Evolutionary conservation across 1,140 invertebrate species (phyloP), one percentile per base, ranked within the genome.

Genomic region (Rhyzopertha dominica): DNA sequence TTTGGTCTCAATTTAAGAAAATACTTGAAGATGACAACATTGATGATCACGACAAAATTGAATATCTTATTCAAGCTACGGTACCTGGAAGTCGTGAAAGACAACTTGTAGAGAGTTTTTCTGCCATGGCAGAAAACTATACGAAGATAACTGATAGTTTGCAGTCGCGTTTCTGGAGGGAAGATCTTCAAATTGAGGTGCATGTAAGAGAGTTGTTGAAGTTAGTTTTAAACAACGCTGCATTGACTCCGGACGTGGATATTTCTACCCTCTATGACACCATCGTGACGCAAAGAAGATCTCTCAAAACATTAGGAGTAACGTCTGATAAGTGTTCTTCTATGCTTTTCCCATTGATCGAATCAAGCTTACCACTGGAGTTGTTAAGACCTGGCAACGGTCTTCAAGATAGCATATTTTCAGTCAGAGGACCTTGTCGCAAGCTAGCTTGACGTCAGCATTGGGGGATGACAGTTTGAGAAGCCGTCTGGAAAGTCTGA

Each of bases 341-440:
- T 7, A 61, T 68, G 47, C 36, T 68, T 1, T 68, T 59, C 36
- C 65, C 63, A 0, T 36, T 68, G 5, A 61, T 69, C 1, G 67
- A 70, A 31, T 65, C 63, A 4, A 57, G 53, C 9, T 38, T 63
- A 4, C 56, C 59, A 1, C 50, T 63, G 25, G 62, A 67, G 12
- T 29, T 61, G 10, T 14, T 66, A 9, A 29, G 50, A 9, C 56
- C 0, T 67, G 61, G 66, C 51, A 67, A 39, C 49, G 63, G 0
- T 47, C 40, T n/a, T 13, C 13, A 35, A 35, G 12, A 18, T 12
- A n/a, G 14, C 10, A 9, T 30, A 22, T 13, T 22, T 32, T 35
- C 16, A 13, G 28, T 38, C 14, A 20, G 9, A 23, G n/a, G n/a
- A n/a, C n/a, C n/a, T n/a, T n/a, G n/a, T n/a, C n/a, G n/a, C n/a